Evolutionary conservation across 2,888 invertebrate genomes (phyloP).

Genomic region (Chrysolina haemoptera): DNA sequence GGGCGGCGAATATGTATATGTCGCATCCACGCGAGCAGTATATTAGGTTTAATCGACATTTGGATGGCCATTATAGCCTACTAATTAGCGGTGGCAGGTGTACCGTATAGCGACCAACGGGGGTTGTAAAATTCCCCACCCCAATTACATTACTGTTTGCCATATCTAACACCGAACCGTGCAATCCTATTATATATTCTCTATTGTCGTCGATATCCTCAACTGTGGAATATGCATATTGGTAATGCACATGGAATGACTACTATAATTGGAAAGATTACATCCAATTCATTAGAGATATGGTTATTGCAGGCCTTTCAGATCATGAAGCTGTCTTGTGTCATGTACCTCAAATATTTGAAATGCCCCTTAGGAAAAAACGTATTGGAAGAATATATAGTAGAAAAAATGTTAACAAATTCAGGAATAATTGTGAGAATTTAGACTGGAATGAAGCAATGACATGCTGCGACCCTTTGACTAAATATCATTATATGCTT

Average conservation of each 20-base stretch:
- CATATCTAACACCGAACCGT: conserved; percentile 48
- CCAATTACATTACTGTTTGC: conserved; percentile 60
- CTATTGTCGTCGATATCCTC: conserved; percentile 40
- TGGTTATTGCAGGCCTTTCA: not conserved
- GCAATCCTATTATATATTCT: conserved; percentile 47
- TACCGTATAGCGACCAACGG: conserved; percentile 65
- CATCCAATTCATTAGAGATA: conserved; percentile 12
- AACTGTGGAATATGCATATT: conserved; percentile 31
- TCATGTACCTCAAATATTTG: no score
- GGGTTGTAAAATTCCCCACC: conserved; percentile 62
- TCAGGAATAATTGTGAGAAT: no score
- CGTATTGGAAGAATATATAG: no score
- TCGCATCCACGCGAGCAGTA: conserved; percentile 60
- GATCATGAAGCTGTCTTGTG: not conserved
- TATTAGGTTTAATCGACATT: conserved; percentile 70
- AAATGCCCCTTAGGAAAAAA: no score
- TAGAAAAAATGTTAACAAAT: no score
- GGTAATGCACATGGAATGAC: not conserved
- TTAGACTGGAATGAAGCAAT: no score
- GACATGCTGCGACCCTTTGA: no score
- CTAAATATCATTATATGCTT: no score
- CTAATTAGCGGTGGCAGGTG: conserved; percentile 71
- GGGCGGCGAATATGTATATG: conserved; percentile 48
- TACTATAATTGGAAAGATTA: conserved; percentile 11
- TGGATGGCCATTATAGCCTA: conserved; percentile 69